Evolutionary conservation across 1,140 invertebrate species (phyloP), one percentile per base, ranked within the genome.

Genomic region (Leptopilina boulardi): DNA sequence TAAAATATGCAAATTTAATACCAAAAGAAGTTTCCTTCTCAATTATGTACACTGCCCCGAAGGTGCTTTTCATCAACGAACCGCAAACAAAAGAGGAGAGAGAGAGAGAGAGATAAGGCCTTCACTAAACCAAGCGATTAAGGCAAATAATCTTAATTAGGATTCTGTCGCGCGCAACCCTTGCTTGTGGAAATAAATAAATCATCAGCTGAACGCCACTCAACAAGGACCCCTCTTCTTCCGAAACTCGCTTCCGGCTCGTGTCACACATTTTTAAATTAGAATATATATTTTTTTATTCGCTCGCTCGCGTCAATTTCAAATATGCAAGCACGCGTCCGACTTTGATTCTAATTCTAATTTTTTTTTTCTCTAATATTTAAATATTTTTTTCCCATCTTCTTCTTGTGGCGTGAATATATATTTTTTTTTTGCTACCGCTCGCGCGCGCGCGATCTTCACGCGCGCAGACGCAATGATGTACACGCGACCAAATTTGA

Each of bases 321-420:
- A 77, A 42, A 75, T 77, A 85, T 88, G 84, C 80, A 77, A 75
- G 82, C 88, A 85, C 88, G 87, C 84, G 87, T 87, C 77, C 84
- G 80, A 83, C 79, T 82, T 71, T 77, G 83, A 89, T 89, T 88
- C 87, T 88, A 88, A 89, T 89, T 89, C 87, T 88, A 89, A 88
- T 88, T 83, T 66, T 66, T 66, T 85, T 73, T 70, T 56, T 51
- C n/a, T 47, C 4, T 13, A 26, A 73, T 80, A 87, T 87, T 87
- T 84, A 80, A 87, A 87, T 86, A 84, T 70, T 77, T 75, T 73
- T 78, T 41, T 47, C 73, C 77, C 8, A 82, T 66, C 75, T 74
- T 73, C 77, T 56, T 75, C 77, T 41, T 59, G 73, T 79, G 80
- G 79, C 80, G 78, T 76, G 82, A n/a, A n/a, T n/a, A n/a, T 76